Conservation (phyloP, 2,113 vertebrate species). For the Capra hircus region DNA sequence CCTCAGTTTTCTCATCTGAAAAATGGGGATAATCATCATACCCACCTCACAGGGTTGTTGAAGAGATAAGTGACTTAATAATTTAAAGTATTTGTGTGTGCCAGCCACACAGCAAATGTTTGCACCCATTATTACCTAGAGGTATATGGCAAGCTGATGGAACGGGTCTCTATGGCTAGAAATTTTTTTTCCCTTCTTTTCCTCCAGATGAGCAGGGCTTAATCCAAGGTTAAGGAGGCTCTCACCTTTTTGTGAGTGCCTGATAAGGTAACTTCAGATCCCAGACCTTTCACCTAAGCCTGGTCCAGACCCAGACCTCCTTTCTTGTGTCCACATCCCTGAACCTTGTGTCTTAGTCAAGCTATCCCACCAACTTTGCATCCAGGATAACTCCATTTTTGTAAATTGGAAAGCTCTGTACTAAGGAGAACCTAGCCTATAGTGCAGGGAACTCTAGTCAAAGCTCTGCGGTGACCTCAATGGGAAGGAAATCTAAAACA, state of each 20-base stretch:
- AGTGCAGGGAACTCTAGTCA: neutral
- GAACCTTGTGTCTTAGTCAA: neutral
- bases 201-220: neutral
- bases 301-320: neutral
- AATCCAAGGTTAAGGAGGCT: neutral
- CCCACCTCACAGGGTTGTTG: neutral
- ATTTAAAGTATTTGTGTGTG: neutral
- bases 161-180: neutral
- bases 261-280: neutral
- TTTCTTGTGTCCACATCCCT: too few species aligned
- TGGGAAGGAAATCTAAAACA: neutral
- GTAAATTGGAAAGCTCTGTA: neutral
- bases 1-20: neutral
- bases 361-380: neutral
- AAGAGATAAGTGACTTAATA: neutral
- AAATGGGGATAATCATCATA: neutral
- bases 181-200: neutral
- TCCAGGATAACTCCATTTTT: neutral
- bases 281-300: neutral
- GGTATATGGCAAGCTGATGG: neutral
- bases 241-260: neutral
- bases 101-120: neutral
- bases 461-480: rapidly evolving
- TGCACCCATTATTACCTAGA: neutral
- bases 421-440: neutral